A percentile compares a stretch with the other conserved stretches of the same genome.
Conservation (phyloP, 2,113 vertebrate genomes). For the Microtus ochrogaster region DNA sequence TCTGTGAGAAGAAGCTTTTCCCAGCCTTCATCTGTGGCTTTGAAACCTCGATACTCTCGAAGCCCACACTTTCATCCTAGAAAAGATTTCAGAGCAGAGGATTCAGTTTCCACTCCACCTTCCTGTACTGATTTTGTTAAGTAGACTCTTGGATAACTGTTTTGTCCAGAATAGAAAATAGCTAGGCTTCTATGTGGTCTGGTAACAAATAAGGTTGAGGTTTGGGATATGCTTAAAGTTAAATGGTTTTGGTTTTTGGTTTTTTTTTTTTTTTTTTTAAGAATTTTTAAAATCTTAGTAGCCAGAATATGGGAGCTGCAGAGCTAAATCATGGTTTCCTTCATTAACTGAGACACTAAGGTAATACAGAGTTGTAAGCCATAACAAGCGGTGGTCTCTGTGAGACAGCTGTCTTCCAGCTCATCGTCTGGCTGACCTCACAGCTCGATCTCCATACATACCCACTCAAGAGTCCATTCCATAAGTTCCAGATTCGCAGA, state of each 20-base stretch:
- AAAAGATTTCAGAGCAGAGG: conserved; percentile 81
- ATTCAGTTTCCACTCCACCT: conserved; percentile 70
- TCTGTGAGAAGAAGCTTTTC: conserved; percentile 84
- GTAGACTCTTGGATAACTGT: conserved; percentile 69
- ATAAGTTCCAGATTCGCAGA: conserved; percentile 39
- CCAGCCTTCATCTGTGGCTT: conserved; percentile 70
- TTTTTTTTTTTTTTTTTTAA: background rate
- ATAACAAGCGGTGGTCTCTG: conserved; percentile 29
- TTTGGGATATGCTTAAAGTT: conserved; percentile 56
- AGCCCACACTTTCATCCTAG: conserved; percentile 78
- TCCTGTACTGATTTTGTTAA: conserved; percentile 82
- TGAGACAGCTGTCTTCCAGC: conserved; percentile 10
- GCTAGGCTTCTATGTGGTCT: conserved; percentile 55
- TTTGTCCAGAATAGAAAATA: conserved; percentile 65
- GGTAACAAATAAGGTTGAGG: conserved; percentile 41
- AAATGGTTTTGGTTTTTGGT: conserved; percentile 51
- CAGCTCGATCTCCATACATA: conserved; percentile 37
- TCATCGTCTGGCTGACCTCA: conserved; percentile 30
- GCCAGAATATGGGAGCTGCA: conserved; percentile 42
- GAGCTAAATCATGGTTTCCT: conserved; percentile 80
- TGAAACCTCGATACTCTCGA: conserved; percentile 74
- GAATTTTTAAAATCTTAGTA: conserved; percentile 57
- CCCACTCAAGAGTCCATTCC: conserved; percentile 58
- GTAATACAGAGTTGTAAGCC: conserved; percentile 65
- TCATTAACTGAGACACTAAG: conserved; percentile 66